phyloP scores from a whole-genome alignment of 2,113 vertebrate species.

The Electrona antarctica region DNA sequence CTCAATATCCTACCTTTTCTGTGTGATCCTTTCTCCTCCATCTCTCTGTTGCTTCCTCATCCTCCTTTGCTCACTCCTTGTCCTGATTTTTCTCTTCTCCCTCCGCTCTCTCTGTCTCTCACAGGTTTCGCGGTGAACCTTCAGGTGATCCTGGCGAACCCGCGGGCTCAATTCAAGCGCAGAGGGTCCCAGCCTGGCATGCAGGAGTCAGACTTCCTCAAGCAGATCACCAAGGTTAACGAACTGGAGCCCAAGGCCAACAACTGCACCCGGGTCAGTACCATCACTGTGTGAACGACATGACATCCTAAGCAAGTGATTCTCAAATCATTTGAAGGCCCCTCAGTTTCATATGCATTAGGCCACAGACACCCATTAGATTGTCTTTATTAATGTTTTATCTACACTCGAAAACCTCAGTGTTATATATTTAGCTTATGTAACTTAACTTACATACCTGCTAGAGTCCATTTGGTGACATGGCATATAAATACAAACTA shows the following conservation, averaged over 20 bases:
- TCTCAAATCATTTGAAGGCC: too few relatives aligned
- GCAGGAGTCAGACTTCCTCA: conserved; percentile 99
- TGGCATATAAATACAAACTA: too few relatives aligned
- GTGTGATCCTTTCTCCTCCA: background rate
- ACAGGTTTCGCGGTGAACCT: conserved; percentile 97
- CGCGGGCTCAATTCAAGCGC: conserved; percentile 93
- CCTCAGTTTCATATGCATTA: too few relatives aligned
- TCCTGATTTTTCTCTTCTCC: background rate
- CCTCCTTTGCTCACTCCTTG: background rate
- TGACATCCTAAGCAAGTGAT: too few relatives aligned
- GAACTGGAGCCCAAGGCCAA: conserved; percentile 95
- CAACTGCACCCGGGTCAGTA: conserved; percentile 95
- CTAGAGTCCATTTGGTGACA: too few relatives aligned
- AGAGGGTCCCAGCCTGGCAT: conserved; percentile 96
- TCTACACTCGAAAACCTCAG: too few relatives aligned
- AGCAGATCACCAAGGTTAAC: conserved; percentile 93
- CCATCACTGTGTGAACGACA: too few relatives aligned
- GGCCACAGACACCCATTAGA: too few relatives aligned
- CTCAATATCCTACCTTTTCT: too few relatives aligned
- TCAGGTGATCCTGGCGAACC: conserved; percentile 92
- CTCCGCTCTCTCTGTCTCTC: background rate
- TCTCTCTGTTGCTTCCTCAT: background rate
- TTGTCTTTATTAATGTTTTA: too few relatives aligned
- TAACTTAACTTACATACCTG: too few relatives aligned
- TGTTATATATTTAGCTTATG: too few relatives aligned